phyloP scores from a whole-genome alignment of 1,140 invertebrate species.

The Drosophila teissieri region DNA sequence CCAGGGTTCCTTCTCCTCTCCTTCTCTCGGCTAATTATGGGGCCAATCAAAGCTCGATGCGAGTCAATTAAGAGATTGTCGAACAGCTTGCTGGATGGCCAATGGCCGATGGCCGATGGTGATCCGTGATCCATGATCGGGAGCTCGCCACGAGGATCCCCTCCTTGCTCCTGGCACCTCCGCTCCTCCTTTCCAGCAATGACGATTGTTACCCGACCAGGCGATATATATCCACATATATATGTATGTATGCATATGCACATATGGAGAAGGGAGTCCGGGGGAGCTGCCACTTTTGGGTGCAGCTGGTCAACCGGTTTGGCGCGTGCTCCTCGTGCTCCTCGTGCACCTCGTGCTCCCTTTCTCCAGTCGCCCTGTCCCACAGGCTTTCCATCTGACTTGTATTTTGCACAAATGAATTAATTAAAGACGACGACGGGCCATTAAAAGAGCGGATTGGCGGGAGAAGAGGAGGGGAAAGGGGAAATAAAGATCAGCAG shows the following conservation, averaged over 20 bases:
- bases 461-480: too few relatives aligned
- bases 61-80: constrained; percentile 48
- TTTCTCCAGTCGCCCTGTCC: neutral
- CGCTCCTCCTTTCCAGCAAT: constrained; percentile 33
- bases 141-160: constrained; percentile 19
- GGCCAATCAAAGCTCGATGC: constrained; percentile 42
- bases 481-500: neutral
- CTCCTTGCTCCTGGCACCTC: neutral
- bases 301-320: constrained; percentile 78
- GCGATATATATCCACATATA: neutral
- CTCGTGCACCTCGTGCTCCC: neutral
- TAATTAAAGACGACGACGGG: constrained; percentile 65
- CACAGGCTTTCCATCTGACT: constrained; percentile 14
- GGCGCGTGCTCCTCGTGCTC: constrained; percentile 56
- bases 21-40: constrained; percentile 21
- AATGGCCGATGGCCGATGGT: constrained; percentile 6
- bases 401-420: constrained; percentile 68
- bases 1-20: neutral
- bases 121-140: constrained; percentile 44
- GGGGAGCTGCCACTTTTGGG: constrained; percentile 55
- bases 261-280: neutral
- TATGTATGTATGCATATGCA: neutral
- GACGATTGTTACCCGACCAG: constrained; percentile 56
- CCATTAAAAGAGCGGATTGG: constrained; percentile 20
- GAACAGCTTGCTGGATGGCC: constrained; percentile 3